Conservation (phyloP, 2,113 vertebrate species). For the Jaculus jaculus region DNA sequence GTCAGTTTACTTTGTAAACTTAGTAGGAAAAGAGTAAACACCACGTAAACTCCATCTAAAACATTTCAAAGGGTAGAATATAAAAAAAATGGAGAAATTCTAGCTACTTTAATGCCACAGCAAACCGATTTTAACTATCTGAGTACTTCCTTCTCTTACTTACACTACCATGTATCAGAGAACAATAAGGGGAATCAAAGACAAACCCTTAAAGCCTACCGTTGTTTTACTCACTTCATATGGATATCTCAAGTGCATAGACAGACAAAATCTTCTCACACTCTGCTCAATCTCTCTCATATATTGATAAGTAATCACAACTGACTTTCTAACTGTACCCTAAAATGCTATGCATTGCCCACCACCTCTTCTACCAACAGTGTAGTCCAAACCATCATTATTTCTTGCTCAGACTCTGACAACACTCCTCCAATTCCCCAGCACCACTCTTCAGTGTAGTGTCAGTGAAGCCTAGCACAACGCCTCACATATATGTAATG, state of each 20-base stretch:
- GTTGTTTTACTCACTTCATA: conserved; percentile 29
- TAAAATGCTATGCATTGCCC: background rate
- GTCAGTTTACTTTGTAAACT: conserved; percentile 37
- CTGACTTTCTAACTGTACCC: background rate
- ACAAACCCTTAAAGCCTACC: background rate
- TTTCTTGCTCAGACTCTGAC: background rate
- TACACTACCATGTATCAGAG: background rate
- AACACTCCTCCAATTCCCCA: background rate
- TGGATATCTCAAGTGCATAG: background rate
- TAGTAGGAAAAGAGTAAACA: background rate
- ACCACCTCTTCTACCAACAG: background rate
- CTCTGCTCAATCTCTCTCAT: background rate
- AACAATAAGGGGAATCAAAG: background rate
- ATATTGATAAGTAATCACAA: background rate
- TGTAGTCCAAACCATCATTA: background rate
- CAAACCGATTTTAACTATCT: background rate
- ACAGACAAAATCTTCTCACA: background rate
- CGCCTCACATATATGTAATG: background rate
- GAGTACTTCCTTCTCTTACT: background rate
- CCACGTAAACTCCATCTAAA: conserved; percentile 4
- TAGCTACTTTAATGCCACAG: background rate
- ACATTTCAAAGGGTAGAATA: background rate
- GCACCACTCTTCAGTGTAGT: background rate
- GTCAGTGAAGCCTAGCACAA: background rate
- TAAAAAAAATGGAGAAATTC: background rate